A percentile compares a stretch with the other conserved stretches of the same genome.
Conservation (phyloP, 2,888 invertebrate species). For the Abrostola tripartita region DNA sequence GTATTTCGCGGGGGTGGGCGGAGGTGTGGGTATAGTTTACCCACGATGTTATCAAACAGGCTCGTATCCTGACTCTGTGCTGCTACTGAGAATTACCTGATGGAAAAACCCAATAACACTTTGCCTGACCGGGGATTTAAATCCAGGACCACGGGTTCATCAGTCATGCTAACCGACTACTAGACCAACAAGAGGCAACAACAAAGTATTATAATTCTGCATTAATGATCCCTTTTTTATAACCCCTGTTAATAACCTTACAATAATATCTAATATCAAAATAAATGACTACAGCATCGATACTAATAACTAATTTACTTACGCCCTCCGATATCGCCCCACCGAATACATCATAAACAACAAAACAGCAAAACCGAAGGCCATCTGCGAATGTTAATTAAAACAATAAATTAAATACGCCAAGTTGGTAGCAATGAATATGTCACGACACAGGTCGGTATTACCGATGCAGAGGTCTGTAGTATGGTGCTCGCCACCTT, state of each 20-base stretch:
- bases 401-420: conserved; percentile 78
- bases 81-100: no score
- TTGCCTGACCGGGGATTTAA: no score
- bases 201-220: no score
- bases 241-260: background rate
- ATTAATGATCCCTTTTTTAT: no score
- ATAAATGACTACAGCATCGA: background rate
- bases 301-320: conserved; percentile 13
- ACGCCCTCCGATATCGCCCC: conserved; percentile 57
- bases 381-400: conserved; percentile 75
- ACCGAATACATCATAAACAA: conserved; percentile 72
- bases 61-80: no score
- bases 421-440: conserved; percentile 77
- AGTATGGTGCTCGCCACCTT: conserved; percentile 74
- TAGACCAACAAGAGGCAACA: no score
- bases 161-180: no score
- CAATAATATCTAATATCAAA: background rate
- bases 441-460: conserved; percentile 75
- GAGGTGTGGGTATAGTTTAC: no score
- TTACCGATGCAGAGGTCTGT: conserved; percentile 75
- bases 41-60: no score
- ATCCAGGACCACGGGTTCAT: no score
- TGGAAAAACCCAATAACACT: no score
- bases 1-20: no score
- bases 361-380: conserved; percentile 70